Percentiles rank a stretch among this genome's conserved stretches.
These are phyloP conservation scores for Cynocephalus volans DNA, from an alignment of 2,113 vertebrate species.

Conservation along the genomic window DNA sequence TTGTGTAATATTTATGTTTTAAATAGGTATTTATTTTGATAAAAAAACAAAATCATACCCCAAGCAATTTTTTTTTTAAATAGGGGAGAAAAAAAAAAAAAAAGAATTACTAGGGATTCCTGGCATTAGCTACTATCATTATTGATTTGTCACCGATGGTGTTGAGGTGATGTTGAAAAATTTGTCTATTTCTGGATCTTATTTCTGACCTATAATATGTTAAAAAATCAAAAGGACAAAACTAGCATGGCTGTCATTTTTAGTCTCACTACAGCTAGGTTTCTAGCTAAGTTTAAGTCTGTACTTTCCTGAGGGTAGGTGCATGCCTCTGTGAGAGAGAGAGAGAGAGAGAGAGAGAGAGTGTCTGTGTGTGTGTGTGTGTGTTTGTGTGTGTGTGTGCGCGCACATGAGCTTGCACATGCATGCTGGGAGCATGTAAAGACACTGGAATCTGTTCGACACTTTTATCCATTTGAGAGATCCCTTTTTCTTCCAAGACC, in stretches of 20 bases:
- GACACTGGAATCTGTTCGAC: neutral
- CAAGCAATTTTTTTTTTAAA: neutral
- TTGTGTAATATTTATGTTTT: neutral
- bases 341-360: no score
- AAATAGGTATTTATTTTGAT: neutral
- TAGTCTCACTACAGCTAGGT: neutral
- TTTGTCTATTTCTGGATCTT: neutral
- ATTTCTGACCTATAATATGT: neutral
- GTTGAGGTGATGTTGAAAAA: neutral
- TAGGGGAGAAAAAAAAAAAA: neutral
- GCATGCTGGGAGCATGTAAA: no score
- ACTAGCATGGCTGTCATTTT: neutral
- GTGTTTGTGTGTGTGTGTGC: accelerated
- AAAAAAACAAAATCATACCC: neutral
- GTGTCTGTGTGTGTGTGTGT: accelerated
- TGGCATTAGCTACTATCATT: neutral
- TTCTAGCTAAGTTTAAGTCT: neutral
- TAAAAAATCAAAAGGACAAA: neutral
- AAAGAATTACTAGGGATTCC: neutral
- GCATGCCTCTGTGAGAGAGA: neutral
- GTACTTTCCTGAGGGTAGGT: neutral
- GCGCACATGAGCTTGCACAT: neutral
- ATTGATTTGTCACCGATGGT: accelerated
- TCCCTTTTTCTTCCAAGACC: neutral
- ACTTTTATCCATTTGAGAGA: neutral